Evolutionary conservation across 2,113 vertebrate genomes (phyloP), one percentile per base, ranked within the genome.

Genomic region (Maccullochella peelii): DNA sequence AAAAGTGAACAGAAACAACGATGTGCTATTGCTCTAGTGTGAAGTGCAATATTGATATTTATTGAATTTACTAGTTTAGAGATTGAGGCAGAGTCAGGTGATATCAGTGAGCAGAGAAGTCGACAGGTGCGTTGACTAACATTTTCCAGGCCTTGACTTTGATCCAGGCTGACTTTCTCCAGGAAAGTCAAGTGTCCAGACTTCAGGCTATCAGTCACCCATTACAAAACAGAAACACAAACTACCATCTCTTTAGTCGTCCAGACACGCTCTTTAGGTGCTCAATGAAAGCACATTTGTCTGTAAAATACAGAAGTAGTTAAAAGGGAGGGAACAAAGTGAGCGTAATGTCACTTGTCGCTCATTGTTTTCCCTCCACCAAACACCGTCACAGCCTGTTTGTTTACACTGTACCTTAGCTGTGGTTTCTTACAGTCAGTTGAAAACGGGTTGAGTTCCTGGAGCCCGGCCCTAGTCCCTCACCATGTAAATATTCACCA

Each of bases 401-500:
- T 57, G 63, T 86, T 89, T 76, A 71, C 80, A 49, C 40, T 73
- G 27, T 33, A n/a, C 66, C 11, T 69, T 8, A 47, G 54, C 75
- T 73, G 70, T 79, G 25, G 78, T 86, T 76, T 82, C 49, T 77
- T 78, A 4, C 15, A 74, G 77, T 52, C 73, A 52, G 38, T 16
- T 66, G 5, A 73, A 55, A 91, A 61, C 67, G 27, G 84, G 83
- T 81, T 58, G 57, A 66, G 83, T 70, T 89, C 75, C 78, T 88
- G 79, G 70, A 85, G 55, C 67, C 52, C 12, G 42, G 36, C 68
- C 73, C 77, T 59, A 1, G 61, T 84, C 78, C 59, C 84, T 79
- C 55, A 72, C 57, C 75, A 1, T 80, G 88, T 79, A 79, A 91
- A 88, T 72, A 87, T 61, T 87, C 80, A 82, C 18, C 62, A n/a